Evolutionary conservation across 2,113 vertebrate genomes (phyloP).

Genomic region (Gallinago jamesoni): DNA sequence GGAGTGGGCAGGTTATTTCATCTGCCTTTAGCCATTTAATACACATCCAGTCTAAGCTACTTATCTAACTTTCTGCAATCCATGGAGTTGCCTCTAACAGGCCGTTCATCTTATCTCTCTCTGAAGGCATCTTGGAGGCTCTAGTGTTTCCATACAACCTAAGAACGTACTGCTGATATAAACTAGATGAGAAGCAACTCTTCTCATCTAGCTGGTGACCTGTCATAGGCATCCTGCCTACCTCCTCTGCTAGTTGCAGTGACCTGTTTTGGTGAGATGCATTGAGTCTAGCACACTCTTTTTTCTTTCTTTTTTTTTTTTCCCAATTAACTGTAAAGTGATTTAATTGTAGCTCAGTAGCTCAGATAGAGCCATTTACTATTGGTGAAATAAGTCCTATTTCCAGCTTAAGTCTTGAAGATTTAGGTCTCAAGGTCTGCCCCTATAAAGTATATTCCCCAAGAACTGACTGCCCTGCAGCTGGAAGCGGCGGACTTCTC

Average conservation of each 20-base stretch:
- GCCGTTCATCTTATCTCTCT: neutral
- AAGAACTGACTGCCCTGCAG: neutral
- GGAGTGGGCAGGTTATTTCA: neutral
- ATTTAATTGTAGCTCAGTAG: neutral
- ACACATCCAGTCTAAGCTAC: neutral
- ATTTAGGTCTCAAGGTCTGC: neutral
- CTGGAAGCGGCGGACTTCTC: neutral
- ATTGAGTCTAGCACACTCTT: neutral
- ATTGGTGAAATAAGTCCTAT: neutral
- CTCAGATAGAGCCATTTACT: neutral
- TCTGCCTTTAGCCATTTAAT: neutral
- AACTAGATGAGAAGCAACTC: neutral
- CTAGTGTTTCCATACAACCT: neutral
- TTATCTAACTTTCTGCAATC: neutral
- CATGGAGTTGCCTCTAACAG: neutral
- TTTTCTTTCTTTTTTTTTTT: neutral
- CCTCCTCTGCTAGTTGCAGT: neutral
- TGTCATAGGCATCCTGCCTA: neutral
- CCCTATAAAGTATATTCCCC: neutral
- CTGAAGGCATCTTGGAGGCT: neutral
- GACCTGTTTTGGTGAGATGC: neutral
- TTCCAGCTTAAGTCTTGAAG: neutral
- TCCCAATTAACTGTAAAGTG: rapidly evolving
- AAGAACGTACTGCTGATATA: neutral
- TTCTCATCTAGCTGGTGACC: neutral